Evolutionary conservation across 2,888 invertebrate genomes (phyloP).

Genomic region (Temnothorax ravouxi): DNA sequence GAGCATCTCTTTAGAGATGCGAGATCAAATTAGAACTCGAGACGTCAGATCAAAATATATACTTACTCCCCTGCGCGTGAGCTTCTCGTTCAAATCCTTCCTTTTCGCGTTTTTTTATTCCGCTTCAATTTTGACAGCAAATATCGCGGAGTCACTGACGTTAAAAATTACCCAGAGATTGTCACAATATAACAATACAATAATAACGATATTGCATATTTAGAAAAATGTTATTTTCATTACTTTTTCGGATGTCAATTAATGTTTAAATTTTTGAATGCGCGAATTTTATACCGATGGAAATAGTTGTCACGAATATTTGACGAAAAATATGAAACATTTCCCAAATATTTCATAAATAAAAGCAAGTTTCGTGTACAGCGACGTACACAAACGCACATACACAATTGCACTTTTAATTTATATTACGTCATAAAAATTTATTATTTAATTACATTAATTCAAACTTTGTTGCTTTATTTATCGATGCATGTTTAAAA

Average conservation of each 20-base stretch:
- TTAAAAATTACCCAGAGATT: neutral
- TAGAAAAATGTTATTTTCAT: neutral
- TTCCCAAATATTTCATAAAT: conserved; percentile 29
- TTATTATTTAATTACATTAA: neutral
- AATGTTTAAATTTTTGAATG: conserved; percentile 1
- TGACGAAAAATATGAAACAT: neutral
- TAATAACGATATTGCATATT: neutral
- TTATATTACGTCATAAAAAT: neutral
- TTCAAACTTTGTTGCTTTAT: neutral
- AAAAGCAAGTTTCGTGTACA: neutral
- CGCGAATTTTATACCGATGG: neutral
- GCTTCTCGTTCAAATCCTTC: neutral
- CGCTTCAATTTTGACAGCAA: conserved; percentile 10
- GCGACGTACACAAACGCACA: neutral
- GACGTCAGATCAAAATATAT: conserved; percentile 75
- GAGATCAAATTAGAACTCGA: conserved; percentile 76
- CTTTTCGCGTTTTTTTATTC: neutral
- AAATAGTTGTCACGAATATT: conserved; percentile 9
- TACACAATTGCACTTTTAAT: neutral
- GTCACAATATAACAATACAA: neutral
- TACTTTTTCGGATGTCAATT: neutral
- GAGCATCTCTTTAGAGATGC: conserved; percentile 69
- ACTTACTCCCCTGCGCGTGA: conserved; percentile 50
- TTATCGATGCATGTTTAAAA: neutral
- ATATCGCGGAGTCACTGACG: neutral